Conservation (phyloP, 2,888 invertebrate species). For the Dusona sp. region DNA sequence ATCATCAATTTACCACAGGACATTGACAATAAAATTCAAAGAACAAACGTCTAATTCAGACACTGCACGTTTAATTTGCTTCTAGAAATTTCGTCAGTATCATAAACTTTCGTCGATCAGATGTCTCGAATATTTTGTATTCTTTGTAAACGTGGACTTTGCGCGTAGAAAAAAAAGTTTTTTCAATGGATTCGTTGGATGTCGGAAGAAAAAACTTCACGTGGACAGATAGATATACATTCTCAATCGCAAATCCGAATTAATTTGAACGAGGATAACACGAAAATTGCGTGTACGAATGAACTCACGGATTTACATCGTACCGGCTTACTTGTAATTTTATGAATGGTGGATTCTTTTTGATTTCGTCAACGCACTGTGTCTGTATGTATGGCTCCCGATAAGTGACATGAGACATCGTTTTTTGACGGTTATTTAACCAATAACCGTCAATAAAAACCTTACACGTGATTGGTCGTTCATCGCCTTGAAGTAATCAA, state of each 20-base stretch:
- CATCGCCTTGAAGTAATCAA: background rate
- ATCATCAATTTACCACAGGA: slow-evolving; percentile 19
- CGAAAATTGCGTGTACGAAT: slow-evolving; percentile 8
- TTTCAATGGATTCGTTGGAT: slow-evolving; percentile 1
- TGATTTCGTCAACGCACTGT: background rate
- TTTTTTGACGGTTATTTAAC: slow-evolving; percentile 19
- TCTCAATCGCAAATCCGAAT: slow-evolving; percentile 10
- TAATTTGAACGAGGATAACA: slow-evolving; percentile 1
- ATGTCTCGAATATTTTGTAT: background rate
- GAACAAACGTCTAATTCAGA: background rate
- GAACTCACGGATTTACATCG: slow-evolving; percentile 11
- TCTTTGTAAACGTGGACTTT: background rate
- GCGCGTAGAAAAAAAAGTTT: background rate
- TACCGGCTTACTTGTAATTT: slow-evolving; percentile 38
- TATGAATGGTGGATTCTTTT: slow-evolving; percentile 36
- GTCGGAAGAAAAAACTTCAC: background rate
- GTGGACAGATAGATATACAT: background rate
- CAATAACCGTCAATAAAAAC: background rate
- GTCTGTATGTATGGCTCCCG: background rate
- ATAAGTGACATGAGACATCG: background rate
- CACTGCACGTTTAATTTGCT: background rate
- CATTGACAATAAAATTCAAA: background rate
- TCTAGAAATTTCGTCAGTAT: slow-evolving; percentile 9
- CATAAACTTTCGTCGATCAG: background rate
- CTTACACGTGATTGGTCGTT: background rate